These are phyloP conservation scores for Epirrhoe alternata DNA, from an alignment of 2,888 invertebrate species.

Conservation along the genomic window DNA sequence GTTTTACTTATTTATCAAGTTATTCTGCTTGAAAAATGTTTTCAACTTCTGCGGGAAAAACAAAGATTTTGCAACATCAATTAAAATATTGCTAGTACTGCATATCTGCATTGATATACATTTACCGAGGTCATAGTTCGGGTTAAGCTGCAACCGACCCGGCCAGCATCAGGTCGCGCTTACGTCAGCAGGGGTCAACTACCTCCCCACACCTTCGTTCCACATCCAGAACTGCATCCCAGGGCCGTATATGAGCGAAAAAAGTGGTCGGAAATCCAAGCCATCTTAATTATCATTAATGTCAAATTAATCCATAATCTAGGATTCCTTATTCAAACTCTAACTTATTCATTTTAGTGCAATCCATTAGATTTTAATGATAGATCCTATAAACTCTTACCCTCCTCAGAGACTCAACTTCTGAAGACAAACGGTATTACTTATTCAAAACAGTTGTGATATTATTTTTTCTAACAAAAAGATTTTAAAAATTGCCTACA, in stretches of 20 bases:
- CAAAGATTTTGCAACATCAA: not conserved
- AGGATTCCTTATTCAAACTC: not conserved
- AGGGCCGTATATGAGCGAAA: constrained; percentile 3
- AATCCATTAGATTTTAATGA: too few relatives aligned
- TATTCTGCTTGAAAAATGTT: too few relatives aligned
- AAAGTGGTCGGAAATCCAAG: not conserved
- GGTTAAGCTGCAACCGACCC: constrained; percentile 69
- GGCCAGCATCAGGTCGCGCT: constrained; percentile 85
- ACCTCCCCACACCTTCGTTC: constrained; percentile 62
- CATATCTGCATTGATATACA: constrained; percentile 30
- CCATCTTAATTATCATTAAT: not conserved
- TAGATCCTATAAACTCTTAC: too few relatives aligned
- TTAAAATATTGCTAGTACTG: constrained; percentile 5
- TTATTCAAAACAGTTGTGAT: too few relatives aligned
- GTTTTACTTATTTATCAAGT: too few relatives aligned
- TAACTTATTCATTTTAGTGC: not conserved
- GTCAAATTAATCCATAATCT: not conserved
- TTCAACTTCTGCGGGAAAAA: not conserved
- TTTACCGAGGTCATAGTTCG: constrained; percentile 73
- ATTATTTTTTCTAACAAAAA: too few relatives aligned
- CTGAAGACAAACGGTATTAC: too few relatives aligned
- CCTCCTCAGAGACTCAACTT: too few relatives aligned
- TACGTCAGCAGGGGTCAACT: constrained; percentile 79
- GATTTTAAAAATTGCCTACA: too few relatives aligned
- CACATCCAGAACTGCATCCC: constrained; percentile 53